phyloP scores from a whole-genome alignment of 1,140 invertebrate genomes.

The Mylabris phalerata region DNA sequence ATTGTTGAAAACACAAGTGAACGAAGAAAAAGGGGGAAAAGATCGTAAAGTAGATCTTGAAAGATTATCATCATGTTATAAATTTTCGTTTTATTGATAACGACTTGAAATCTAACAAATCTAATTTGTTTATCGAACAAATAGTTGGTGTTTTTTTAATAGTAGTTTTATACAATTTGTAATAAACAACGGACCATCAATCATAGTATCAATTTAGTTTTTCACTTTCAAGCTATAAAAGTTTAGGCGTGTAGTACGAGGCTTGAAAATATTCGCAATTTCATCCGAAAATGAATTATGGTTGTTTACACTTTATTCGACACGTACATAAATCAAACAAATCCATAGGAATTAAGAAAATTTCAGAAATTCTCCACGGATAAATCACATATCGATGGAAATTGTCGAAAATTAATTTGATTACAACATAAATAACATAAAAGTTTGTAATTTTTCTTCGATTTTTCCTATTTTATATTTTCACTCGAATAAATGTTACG shows the following conservation, averaged over 20 bases:
- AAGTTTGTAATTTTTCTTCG: no score
- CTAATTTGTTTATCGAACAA: no score
- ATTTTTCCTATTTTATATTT: no score
- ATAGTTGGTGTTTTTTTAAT: no score
- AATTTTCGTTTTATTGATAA: no score
- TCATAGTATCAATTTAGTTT: conserved; percentile 8
- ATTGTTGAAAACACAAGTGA: not conserved
- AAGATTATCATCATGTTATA: no score
- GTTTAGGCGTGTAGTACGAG: not conserved
- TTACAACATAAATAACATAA: no score
- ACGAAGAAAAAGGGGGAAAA: no score
- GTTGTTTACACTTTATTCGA: conserved; percentile 28
- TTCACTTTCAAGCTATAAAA: conserved; percentile 1
- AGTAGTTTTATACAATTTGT: not conserved
- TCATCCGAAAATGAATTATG: conserved; percentile 21
- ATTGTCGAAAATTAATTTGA: no score
- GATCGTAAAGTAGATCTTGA: no score
- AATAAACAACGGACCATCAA: conserved; percentile 4
- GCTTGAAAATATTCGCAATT: conserved; percentile 20
- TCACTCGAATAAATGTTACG: conserved; percentile 17
- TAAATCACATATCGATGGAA: no score
- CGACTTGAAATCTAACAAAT: no score
- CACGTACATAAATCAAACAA: conserved; percentile 20
- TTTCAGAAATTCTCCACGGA: not conserved
- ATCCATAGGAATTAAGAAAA: conserved; percentile 8